Evolutionary conservation across 1,140 invertebrate genomes (phyloP), one percentile per base, ranked within the genome.

Genomic region (Coenobita brevimanus): DNA sequence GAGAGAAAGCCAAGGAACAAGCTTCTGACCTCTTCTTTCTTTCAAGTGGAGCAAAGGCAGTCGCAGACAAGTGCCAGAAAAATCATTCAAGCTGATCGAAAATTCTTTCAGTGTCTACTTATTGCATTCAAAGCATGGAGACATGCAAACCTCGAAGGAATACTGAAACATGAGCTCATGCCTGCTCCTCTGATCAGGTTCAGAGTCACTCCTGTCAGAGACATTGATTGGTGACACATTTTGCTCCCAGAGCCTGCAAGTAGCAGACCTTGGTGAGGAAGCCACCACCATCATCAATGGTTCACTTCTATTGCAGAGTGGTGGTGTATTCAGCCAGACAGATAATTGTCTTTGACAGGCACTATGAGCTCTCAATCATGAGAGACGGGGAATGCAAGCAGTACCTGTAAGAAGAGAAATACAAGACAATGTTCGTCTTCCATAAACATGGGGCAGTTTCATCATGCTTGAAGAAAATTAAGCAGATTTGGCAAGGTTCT

Each of bases 141-240:
- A 38, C 30, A 76, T 43, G 27, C 27, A 24, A 76, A 38, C 41
- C 17, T 76, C 10, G 38, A 41, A 13, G 27, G 41, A 17, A 76
- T 76, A 76, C 73, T 76, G 38, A 76, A 76, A 13, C 73, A 80
- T 41, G 46, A 80, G 38, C 78, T 60, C 24, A 24, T 60, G 78
- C 30, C 43, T 13, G 15, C 33, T 62, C 62, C 13, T 78, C 38
- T 1, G 1, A 8, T 76, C 41, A 13, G 30, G 73, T 76, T 38
- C 10, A 10, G 41, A 27, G 6, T 27, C n/a, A n/a, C n/a, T n/a
- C n/a, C n/a, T n/a, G n/a, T n/a, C n/a, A n/a, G n/a, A n/a, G n/a
- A n/a, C n/a, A 17, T 27, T 69, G 27, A 69, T 21, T 69, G 27
- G 30, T 41, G 36, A 76, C 38, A 76, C 38, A 57, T 46, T 24